These are phyloP conservation scores for Chionis minor DNA, from an alignment of 2,113 vertebrate species.

Conservation along the genomic window DNA sequence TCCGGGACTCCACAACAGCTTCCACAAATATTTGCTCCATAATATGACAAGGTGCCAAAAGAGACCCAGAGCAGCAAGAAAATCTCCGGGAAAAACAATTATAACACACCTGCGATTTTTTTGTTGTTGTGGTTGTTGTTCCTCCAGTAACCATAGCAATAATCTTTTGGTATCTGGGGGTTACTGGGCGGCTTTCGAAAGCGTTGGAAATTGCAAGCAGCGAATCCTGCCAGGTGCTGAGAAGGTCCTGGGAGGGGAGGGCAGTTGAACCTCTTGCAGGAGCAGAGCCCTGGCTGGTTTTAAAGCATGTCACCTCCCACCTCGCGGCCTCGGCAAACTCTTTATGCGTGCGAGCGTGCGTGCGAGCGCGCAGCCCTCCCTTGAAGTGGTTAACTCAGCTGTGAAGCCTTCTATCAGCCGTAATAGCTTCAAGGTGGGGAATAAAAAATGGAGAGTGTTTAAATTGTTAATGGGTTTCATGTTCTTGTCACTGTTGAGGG, in stretches of 20 bases:
- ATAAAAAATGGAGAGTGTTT: conserved; percentile 82
- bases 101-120: background rate
- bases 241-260: background rate
- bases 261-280: background rate
- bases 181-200: background rate
- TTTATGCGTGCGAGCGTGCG: background rate
- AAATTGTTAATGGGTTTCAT: conserved; percentile 82
- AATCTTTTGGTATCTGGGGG: background rate
- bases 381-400: conserved; percentile 67
- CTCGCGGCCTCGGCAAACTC: background rate
- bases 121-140: background rate
- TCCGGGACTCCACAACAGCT: background rate
- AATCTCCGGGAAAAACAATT: conserved; percentile 8
- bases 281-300: background rate
- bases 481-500: conserved; percentile 83
- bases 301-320: background rate
- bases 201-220: background rate
- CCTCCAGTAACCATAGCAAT: conserved; percentile 12
- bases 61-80: conserved; percentile 22
- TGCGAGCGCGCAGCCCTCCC: conserved; percentile 12
- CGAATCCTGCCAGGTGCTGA: background rate
- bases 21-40: conserved; percentile 19
- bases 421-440: conserved; percentile 78
- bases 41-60: conserved; percentile 38
- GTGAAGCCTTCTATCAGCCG: conserved; percentile 71